Conservation (phyloP, 2,888 invertebrate species). For the Geotrupes spiniger region DNA sequence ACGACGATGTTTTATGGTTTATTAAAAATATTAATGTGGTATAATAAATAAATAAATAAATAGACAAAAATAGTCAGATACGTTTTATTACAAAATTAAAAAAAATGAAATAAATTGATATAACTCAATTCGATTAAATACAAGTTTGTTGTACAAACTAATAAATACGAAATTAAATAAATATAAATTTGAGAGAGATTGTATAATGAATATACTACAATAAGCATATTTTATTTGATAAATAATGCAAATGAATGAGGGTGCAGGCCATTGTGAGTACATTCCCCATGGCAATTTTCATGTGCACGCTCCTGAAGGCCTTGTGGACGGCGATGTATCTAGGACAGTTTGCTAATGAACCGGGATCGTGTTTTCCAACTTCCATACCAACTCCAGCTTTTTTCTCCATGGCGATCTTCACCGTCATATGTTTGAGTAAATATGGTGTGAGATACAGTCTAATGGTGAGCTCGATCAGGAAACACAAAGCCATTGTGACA, state of each 20-base stretch:
- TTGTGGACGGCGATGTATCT: conserved; percentile 74
- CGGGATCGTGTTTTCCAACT: conserved; percentile 69
- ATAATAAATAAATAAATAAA: conserved; percentile 15
- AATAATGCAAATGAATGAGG: conserved; percentile 64
- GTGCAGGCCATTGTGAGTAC: conserved; percentile 68
- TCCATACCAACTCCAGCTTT: conserved; percentile 76
- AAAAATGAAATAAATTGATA: not conserved
- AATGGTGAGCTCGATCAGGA: conserved; percentile 71
- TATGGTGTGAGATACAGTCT: conserved; percentile 75
- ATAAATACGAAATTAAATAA: too few relatives aligned
- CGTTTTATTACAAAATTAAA: conserved; percentile 13
- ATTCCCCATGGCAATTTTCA: conserved; percentile 77
- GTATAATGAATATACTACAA: conserved; percentile 7
- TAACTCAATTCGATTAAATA: not conserved
- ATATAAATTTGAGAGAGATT: not conserved
- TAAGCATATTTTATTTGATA: conserved; percentile 43
- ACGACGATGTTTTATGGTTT: too few relatives aligned
- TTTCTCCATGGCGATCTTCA: conserved; percentile 73
- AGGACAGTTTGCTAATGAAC: conserved; percentile 71
- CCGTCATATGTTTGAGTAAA: conserved; percentile 68
- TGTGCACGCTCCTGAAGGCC: conserved; percentile 74
- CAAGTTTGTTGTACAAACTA: conserved; percentile 4
- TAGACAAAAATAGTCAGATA: conserved; percentile 12
- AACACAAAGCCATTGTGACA: conserved; percentile 61
- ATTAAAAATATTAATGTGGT: too few relatives aligned